phyloP scores from a whole-genome alignment of 2,888 invertebrate species.

The Drosophila formosana region DNA sequence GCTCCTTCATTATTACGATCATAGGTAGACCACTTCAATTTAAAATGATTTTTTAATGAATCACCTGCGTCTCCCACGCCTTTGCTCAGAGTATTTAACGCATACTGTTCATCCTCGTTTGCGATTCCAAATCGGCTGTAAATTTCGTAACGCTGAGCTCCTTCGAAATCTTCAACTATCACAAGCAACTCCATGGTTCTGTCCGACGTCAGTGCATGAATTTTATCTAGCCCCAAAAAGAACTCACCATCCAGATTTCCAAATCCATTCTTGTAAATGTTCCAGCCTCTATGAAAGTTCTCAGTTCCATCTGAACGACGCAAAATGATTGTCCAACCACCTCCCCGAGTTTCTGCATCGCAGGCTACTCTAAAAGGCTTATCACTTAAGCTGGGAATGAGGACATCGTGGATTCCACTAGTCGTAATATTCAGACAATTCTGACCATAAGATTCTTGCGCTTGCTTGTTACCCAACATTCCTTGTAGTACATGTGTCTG shows the following conservation, averaged over 20 bases:
- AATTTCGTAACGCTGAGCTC: slow-evolving; percentile 9
- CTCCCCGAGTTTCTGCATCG: slow-evolving; percentile 28
- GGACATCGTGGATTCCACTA: too few relatives aligned
- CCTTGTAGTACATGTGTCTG: not conserved
- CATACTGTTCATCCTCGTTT: slow-evolving; percentile 23
- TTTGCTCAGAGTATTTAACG: slow-evolving; percentile 21
- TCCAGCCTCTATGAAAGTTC: slow-evolving; percentile 42
- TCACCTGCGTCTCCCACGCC: too few relatives aligned
- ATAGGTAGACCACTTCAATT: not conserved
- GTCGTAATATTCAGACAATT: too few relatives aligned
- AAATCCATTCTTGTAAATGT: slow-evolving; percentile 42
- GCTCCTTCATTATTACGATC: slow-evolving; percentile 8
- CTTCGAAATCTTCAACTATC: slow-evolving; percentile 34
- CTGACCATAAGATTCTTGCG: too few relatives aligned
- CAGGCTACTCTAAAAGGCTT: slow-evolving; percentile 45
- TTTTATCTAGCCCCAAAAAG: slow-evolving; percentile 51
- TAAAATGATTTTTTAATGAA: too few relatives aligned
- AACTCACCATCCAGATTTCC: slow-evolving; percentile 44
- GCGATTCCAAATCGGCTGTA: slow-evolving; percentile 38
- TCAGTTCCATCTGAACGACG: slow-evolving; percentile 39
- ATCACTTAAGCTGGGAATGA: slow-evolving; percentile 37
- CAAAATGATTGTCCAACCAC: slow-evolving; percentile 43
- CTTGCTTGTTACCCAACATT: not conserved
- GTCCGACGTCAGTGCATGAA: slow-evolving; percentile 36
- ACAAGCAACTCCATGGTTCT: slow-evolving; percentile 30